A percentile compares a stretch with the other conserved stretches of the same genome.
Evolutionary conservation across 1,140 invertebrate species (phyloP).

Genomic region (Lepidurus couesii): DNA sequence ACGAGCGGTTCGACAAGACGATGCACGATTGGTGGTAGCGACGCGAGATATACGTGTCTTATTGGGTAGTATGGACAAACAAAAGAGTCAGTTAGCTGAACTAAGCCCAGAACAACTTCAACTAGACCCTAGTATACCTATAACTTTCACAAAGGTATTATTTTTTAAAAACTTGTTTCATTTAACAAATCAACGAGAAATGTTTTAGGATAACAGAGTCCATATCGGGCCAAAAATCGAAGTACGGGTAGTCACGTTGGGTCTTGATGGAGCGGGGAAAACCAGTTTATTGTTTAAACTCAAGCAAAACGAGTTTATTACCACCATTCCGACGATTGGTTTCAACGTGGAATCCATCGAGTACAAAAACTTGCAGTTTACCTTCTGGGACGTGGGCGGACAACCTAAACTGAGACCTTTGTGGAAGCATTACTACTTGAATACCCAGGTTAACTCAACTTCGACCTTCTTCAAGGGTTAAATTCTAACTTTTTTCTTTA

Average conservation of each 20-base stretch:
- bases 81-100: constrained; percentile 56
- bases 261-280: constrained; percentile 57
- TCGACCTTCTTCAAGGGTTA: not conserved
- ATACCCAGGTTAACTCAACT: constrained; percentile 50
- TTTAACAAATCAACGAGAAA: not conserved
- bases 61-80: constrained; percentile 53
- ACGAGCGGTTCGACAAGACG: constrained; percentile 52
- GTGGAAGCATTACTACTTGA: constrained; percentile 61
- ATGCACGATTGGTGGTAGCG: constrained; percentile 51
- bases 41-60: constrained; percentile 52
- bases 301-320: constrained; percentile 58
- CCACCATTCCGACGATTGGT: constrained; percentile 57
- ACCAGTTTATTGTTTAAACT: constrained; percentile 59
- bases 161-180: too few relatives aligned
- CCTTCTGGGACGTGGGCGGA: constrained; percentile 50
- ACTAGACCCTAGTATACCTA: constrained; percentile 55
- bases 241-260: constrained; percentile 40
- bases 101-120: constrained; percentile 52
- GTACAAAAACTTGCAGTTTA: constrained; percentile 48
- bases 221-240: constrained; percentile 50
- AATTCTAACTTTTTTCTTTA: not conserved
- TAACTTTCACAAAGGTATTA: constrained; percentile 57
- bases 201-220: constrained; percentile 54
- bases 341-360: constrained; percentile 47
- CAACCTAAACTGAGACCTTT: constrained; percentile 46